Conservation (phyloP, 2,797 vertebrate genomes). For the Microchirus variegatus region DNA sequence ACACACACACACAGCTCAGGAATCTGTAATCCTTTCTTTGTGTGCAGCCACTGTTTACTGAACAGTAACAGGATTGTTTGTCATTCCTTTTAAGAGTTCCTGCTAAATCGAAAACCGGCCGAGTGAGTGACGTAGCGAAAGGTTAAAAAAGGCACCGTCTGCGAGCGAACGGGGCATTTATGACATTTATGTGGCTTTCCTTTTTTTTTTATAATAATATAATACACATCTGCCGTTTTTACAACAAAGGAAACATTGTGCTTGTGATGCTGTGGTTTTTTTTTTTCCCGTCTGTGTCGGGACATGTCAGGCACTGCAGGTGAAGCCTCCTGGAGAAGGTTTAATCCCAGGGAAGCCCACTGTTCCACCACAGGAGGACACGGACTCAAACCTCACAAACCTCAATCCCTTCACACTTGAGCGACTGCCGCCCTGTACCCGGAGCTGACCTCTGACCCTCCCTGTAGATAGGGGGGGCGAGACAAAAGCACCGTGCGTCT, state of each 20-base stretch:
- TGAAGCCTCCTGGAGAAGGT: slow-evolving; percentile 6
- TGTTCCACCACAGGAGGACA: not conserved
- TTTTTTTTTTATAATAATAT: too few relatives aligned
- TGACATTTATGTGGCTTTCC: too few relatives aligned
- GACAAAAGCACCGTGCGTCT: too few relatives aligned
- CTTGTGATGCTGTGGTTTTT: not conserved
- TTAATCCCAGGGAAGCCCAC: not conserved
- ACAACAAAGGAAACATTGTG: not conserved
- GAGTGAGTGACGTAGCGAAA: not conserved
- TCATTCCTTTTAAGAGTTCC: slow-evolving; percentile 30
- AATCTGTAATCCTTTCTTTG: slow-evolving; percentile 25
- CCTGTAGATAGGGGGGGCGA: too few relatives aligned
- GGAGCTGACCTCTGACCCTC: too few relatives aligned
- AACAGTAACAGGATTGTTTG: slow-evolving; percentile 14
- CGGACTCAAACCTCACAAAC: slow-evolving; percentile 8
- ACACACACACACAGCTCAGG: not conserved
- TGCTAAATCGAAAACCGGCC: not conserved
- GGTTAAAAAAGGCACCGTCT: too few relatives aligned
- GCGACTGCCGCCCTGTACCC: too few relatives aligned
- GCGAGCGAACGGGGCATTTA: too few relatives aligned
- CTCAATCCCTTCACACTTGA: slow-evolving; percentile 1
- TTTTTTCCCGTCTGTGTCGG: not conserved
- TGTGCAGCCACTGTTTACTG: slow-evolving; percentile 20
- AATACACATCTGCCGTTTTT: not conserved
- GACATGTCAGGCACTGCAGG: slow-evolving; percentile 8